Conservation (phyloP, 35 echinoderm and acorn worm genomes). For the Ptychodera flava region DNA sequence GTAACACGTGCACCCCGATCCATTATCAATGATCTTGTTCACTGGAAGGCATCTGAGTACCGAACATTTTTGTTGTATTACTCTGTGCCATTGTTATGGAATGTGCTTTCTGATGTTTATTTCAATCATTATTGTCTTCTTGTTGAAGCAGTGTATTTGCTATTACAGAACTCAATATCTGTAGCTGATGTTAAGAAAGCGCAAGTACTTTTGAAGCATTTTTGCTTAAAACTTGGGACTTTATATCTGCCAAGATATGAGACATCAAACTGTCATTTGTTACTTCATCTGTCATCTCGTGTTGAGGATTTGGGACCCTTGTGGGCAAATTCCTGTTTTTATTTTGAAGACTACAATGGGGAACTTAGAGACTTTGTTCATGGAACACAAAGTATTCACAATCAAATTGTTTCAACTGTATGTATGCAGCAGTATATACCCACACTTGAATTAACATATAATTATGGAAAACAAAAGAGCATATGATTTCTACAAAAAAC, state of each 20-base stretch:
- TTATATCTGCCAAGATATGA: conserved; percentile 18
- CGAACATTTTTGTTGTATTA: conserved; percentile 21
- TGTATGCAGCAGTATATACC: conserved; percentile 8
- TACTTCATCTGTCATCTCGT: background rate
- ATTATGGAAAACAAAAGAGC: no score
- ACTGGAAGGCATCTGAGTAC: conserved; percentile 29
- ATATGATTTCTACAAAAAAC: no score
- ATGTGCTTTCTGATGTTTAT: conserved; percentile 8
- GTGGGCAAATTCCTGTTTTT: conserved; percentile 18
- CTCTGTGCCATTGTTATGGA: conserved; percentile 7
- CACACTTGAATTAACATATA: conserved; percentile 16
- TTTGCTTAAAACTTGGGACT: conserved; percentile 5
- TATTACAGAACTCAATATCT: conserved; percentile 14
- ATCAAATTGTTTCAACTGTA: conserved; percentile 8
- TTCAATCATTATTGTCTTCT: conserved; percentile 16
- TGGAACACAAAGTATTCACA: background rate
- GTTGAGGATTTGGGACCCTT: conserved; percentile 5
- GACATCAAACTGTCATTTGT: background rate
- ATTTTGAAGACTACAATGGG: conserved; percentile 20
- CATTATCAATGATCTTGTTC: background rate
- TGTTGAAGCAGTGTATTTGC: background rate
- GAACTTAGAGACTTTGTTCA: conserved; percentile 13
- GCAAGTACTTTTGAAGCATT: background rate
- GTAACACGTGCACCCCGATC: background rate
- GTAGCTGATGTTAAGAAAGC: background rate